phyloP scores from a whole-genome alignment of 2,888 invertebrate species.

The Orchesella flavescens region DNA sequence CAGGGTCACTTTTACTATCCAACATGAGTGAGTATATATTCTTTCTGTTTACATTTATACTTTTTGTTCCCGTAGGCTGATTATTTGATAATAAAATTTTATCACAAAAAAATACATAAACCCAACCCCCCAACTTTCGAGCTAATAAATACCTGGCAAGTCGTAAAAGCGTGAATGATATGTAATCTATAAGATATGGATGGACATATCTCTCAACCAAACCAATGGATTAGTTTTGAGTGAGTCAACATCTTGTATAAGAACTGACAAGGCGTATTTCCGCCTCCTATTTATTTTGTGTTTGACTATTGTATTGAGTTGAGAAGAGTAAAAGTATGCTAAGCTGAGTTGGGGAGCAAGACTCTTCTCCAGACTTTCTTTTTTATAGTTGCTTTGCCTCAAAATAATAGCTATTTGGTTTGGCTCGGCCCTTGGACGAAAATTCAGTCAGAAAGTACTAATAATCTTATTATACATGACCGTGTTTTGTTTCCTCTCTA shows the following conservation, averaged over 20 bases:
- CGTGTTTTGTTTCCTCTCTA: too few relatives aligned
- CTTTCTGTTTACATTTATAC: background rate
- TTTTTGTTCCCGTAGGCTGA: background rate
- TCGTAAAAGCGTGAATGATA: background rate
- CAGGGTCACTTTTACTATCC: background rate
- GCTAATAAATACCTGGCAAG: background rate
- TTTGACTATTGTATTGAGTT: background rate
- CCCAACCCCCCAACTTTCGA: background rate
- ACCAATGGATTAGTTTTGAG: background rate
- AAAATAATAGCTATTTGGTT: too few relatives aligned
- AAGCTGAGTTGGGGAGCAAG: too few relatives aligned
- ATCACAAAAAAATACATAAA: background rate
- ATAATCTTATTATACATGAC: too few relatives aligned
- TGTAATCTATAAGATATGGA: background rate
- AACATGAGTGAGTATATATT: background rate
- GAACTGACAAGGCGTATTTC: background rate
- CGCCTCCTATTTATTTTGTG: background rate
- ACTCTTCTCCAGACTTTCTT: too few relatives aligned
- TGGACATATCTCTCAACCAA: background rate
- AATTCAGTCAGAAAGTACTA: too few relatives aligned
- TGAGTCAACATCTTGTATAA: too few relatives aligned
- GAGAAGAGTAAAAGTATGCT: background rate
- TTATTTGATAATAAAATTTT: conserved; percentile 16
- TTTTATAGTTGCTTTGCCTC: too few relatives aligned
- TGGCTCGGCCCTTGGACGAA: too few relatives aligned